Evolutionary conservation across 2,888 invertebrate genomes (phyloP).

Genomic region (Hyposoter dolosus): DNA sequence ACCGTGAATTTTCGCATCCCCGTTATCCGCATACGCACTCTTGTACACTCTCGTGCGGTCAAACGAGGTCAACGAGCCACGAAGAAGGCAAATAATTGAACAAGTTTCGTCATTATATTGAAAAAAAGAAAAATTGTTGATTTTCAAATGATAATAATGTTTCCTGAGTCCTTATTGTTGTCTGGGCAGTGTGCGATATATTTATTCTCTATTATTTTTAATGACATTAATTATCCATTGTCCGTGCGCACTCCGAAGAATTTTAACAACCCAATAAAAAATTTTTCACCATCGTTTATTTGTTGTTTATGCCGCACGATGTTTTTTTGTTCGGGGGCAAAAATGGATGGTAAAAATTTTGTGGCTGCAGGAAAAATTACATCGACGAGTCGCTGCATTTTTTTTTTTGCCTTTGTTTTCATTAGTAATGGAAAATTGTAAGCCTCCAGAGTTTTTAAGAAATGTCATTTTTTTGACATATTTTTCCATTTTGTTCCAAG

Average conservation of each 20-base stretch:
- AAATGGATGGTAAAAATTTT: background rate
- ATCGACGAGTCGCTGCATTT: background rate
- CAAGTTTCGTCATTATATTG: constrained; percentile 5
- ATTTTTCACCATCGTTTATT: background rate
- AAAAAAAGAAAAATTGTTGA: background rate
- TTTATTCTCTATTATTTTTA: background rate
- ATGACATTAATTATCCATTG: background rate
- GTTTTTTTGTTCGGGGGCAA: background rate
- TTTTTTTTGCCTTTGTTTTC: background rate
- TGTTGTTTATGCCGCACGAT: background rate
- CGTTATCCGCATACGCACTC: constrained; percentile 70
- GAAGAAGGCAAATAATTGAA: constrained; percentile 64
- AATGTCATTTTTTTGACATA: background rate
- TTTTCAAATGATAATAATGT: background rate
- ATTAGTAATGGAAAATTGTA: background rate
- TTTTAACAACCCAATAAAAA: background rate
- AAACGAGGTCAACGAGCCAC: constrained; percentile 77
- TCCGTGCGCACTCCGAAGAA: background rate
- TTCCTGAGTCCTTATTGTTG: background rate
- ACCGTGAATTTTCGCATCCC: constrained; percentile 58
- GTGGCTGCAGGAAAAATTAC: background rate
- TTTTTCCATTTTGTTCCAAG: constrained; percentile 32
- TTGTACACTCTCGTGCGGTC: constrained; percentile 40
- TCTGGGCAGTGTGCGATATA: background rate
- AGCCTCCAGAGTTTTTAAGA: background rate